Percentiles rank a stretch among this genome's conserved stretches.
phyloP scores from a whole-genome alignment of 2,888 invertebrate genomes.

The Cryptocephalus moraei region DNA sequence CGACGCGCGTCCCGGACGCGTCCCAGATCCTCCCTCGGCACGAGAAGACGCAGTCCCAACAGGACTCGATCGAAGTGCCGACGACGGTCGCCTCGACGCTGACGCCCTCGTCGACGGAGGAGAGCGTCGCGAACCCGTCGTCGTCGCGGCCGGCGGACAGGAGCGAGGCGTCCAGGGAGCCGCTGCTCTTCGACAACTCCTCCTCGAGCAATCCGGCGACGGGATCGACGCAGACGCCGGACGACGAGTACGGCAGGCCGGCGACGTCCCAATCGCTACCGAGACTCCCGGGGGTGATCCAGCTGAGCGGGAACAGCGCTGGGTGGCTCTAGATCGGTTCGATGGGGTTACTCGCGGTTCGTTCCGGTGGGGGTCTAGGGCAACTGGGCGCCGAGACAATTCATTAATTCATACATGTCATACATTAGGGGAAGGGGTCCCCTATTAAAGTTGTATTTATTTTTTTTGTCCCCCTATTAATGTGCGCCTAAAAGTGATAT shows the following conservation, averaged over 20 bases:
- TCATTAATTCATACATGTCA: no score
- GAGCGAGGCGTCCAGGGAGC: slow-evolving; percentile 42
- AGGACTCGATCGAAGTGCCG: slow-evolving; percentile 43
- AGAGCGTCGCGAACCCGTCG: slow-evolving; percentile 15
- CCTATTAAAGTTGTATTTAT: no score
- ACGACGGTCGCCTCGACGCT: slow-evolving; percentile 28
- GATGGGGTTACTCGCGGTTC: background rate
- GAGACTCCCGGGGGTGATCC: slow-evolving; percentile 62
- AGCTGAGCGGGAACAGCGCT: slow-evolving; percentile 61
- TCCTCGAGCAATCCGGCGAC: slow-evolving; percentile 37
- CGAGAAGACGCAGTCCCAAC: slow-evolving; percentile 53
- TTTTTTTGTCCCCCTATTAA: no score
- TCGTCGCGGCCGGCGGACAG: slow-evolving; percentile 10
- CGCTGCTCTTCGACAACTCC: slow-evolving; percentile 45
- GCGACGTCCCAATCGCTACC: slow-evolving; percentile 41
- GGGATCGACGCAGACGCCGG: slow-evolving; percentile 36
- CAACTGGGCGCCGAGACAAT: no score
- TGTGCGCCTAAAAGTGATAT: no score
- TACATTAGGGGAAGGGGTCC: no score
- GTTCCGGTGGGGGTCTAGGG: no score
- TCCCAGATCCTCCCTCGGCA: slow-evolving; percentile 39
- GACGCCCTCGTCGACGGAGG: slow-evolving; percentile 45
- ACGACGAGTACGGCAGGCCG: slow-evolving; percentile 36
- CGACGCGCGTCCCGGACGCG: slow-evolving; percentile 45
- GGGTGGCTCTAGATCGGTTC: slow-evolving; percentile 47